Evolutionary conservation across 1,140 invertebrate species (phyloP), one percentile per base, ranked within the genome.

Genomic region (Drosophila quadrilineata): DNA sequence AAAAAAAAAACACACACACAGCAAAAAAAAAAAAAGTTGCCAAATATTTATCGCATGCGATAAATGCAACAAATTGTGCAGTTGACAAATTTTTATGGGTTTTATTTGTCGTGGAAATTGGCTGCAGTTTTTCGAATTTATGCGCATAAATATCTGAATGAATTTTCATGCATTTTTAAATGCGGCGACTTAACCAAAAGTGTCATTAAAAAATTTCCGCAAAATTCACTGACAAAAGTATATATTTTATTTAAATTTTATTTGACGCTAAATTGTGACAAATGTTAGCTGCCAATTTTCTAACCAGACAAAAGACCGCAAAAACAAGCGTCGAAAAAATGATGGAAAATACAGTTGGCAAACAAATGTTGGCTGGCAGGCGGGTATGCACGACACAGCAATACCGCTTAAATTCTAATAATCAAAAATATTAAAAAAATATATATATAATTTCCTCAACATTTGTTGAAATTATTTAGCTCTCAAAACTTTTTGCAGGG

Each of bases 231-330:
- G 38, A 26, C 33, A 63, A 45, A 50, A 46, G 56, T 56, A 68
- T 63, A 80, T 80, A 67, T 85, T 75, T 85, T 75, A 86, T 85
- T 84, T 64, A 68, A 79, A 86, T 80, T 68, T 31, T 71, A 80
- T 80, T 80, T 67, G 54, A 49, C 69, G 75, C 75, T 75, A 77
- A 85, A 85, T 70, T 82, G 72, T 82, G 67, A 85, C 71, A 77
- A 85, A 85, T 85, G 79, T 77, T 65, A 63, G 52, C 72, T 80
- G 76, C 70, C 76, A 80, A 74, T 76, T 82, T 62, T 71, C 72
- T 71, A 82, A 82, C 76, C 67, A 56, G 59, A 71, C 60, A 70
- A 71, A 70, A 70, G 56, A 74, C 73, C 75, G 57, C 71, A 80
- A 66, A 58, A 79, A 58, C 65, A 70, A 26, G 28, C 53, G 63